phyloP scores from a whole-genome alignment of 2,797 vertebrate species.

The Gymnoscopelus braueri region DNA sequence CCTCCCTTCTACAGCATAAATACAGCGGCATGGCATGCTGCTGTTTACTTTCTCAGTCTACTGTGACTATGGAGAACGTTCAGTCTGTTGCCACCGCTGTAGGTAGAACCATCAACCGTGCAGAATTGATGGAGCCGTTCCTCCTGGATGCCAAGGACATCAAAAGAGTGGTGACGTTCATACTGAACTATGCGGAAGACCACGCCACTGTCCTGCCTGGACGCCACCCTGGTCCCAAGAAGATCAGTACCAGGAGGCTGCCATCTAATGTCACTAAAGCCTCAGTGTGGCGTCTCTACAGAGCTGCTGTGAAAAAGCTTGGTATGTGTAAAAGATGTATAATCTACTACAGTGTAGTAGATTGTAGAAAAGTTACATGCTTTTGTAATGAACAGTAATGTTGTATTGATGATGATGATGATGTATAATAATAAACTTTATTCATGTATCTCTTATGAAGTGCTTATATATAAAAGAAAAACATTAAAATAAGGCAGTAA shows the following conservation, averaged over 20 bases:
- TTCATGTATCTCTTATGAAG: too few species aligned
- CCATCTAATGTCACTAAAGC: slow-evolving; percentile 10
- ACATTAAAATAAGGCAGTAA: too few species aligned
- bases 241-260: neutral
- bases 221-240: neutral
- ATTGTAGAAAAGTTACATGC: neutral
- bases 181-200: slow-evolving; percentile 10
- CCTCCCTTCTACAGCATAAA: too few species aligned
- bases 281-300: slow-evolving; percentile 12
- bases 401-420: too few species aligned
- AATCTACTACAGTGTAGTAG: neutral
- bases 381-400: neutral
- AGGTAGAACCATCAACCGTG: too few species aligned
- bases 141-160: too few species aligned
- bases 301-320: neutral
- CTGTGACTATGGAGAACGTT: too few species aligned
- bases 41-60: too few species aligned
- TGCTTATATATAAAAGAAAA: too few species aligned
- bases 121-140: too few species aligned
- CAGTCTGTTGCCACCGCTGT: too few species aligned
- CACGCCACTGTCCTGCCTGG: slow-evolving; percentile 6
- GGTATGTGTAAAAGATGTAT: slow-evolving; percentile 7
- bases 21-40: too few species aligned
- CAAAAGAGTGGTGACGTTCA: neutral
- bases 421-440: neutral